Conservation (phyloP, 2,888 invertebrate species). For the Leptarthrus brevirostris region DNA sequence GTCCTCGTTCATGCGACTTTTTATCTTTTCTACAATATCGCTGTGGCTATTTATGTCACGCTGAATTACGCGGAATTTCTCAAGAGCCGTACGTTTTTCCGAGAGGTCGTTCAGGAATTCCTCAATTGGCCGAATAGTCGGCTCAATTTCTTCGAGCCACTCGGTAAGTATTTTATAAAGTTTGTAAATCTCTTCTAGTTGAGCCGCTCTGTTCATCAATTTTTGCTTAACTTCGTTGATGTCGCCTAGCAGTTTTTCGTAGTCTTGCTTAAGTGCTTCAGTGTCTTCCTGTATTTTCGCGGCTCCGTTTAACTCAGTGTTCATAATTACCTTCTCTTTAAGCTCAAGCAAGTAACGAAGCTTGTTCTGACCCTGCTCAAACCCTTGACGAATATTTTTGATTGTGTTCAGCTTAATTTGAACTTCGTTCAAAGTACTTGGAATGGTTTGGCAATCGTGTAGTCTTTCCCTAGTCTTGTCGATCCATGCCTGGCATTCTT, state of each 20-base stretch:
- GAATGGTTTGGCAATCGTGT: constrained; percentile 82
- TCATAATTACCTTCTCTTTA: constrained; percentile 93
- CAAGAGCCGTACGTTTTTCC: constrained; percentile 89
- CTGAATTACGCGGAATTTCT: constrained; percentile 85
- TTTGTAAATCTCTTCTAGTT: constrained; percentile 89
- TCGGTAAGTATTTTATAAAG: constrained; percentile 82
- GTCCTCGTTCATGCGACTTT: constrained; percentile 79
- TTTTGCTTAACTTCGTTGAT: constrained; percentile 83
- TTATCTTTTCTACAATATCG: constrained; percentile 82
- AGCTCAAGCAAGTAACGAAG: constrained; percentile 86
- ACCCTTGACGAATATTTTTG: constrained; percentile 87
- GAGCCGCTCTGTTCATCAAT: constrained; percentile 78
- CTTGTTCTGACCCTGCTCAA: constrained; percentile 93
- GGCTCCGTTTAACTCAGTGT: constrained; percentile 89
- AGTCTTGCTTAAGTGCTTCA: constrained; percentile 87
- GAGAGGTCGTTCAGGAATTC: constrained; percentile 86
- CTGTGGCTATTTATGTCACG: constrained; percentile 84
- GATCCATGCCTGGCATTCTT: constrained; percentile 94
- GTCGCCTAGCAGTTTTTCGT: constrained; percentile 86
- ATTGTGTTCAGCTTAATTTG: constrained; percentile 87
- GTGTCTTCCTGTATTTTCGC: constrained; percentile 92
- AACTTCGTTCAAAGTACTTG: constrained; percentile 84
- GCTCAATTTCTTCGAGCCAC: constrained; percentile 90
- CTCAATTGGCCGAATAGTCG: constrained; percentile 79
- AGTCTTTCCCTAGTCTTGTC: constrained; percentile 89